Percentiles rank a stretch among this genome's conserved stretches.
phyloP scores from a whole-genome alignment of 2,888 invertebrate genomes.

The Polymixis flavicincta region DNA sequence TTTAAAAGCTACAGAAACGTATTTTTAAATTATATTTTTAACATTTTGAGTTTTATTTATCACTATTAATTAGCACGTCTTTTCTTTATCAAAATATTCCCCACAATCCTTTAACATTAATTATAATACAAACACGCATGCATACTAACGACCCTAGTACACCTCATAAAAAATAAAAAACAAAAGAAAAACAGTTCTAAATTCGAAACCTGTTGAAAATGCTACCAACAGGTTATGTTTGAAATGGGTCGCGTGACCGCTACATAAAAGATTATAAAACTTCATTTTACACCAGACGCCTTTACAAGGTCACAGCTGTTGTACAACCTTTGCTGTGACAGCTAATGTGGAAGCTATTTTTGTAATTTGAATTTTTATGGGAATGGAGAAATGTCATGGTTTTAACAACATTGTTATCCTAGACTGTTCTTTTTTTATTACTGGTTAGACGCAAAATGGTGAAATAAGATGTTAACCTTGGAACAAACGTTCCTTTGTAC shows the following conservation, averaged over 20 bases:
- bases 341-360: conserved; percentile 40
- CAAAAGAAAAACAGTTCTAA: conserved; percentile 25
- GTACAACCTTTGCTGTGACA: conserved; percentile 17
- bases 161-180: conserved; percentile 30
- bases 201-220: conserved; percentile 52
- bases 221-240: conserved; percentile 55
- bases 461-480: neutral
- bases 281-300: conserved; percentile 44
- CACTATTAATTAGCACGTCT: neutral
- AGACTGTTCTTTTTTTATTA: neutral
- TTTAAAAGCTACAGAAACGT: neutral
- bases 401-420: too few species aligned
- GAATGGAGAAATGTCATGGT: conserved; percentile 4
- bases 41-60: conserved; percentile 3
- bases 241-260: conserved; percentile 56
- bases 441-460: neutral
- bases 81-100: conserved; percentile 11
- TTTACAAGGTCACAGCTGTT: conserved; percentile 51
- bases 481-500: neutral
- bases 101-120: neutral
- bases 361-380: conserved; percentile 21
- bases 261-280: conserved; percentile 50
- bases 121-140: conserved; percentile 29
- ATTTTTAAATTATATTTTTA: neutral
- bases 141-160: conserved; percentile 16